Conservation (phyloP, 2,888 invertebrate genomes). For the Philhelius pedissequus region DNA sequence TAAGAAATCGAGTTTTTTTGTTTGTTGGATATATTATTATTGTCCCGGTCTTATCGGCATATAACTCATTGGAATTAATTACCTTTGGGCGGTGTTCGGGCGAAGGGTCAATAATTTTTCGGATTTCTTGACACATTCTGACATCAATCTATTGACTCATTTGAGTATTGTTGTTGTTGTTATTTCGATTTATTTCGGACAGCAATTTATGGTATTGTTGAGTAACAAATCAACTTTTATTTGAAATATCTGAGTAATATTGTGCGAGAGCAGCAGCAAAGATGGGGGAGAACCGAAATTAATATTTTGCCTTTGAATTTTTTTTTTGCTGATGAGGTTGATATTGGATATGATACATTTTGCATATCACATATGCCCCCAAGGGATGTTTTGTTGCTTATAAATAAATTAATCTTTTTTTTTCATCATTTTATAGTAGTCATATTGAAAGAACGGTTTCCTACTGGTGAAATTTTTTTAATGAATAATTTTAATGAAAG, state of each 20-base stretch:
- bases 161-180: neutral
- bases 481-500: too few relatives aligned
- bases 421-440: neutral
- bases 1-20: slow-evolving; percentile 35
- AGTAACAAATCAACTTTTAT: slow-evolving; percentile 39
- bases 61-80: slow-evolving; percentile 61
- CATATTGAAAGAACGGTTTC: too few relatives aligned
- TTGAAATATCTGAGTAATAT: neutral
- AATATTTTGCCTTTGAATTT: slow-evolving; percentile 34
- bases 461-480: too few relatives aligned
- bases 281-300: slow-evolving; percentile 7
- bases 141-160: slow-evolving; percentile 57
- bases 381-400: neutral
- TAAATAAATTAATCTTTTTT: slow-evolving; percentile 12
- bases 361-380: neutral
- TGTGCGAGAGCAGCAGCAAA: neutral
- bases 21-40: neutral
- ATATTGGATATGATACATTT: slow-evolving; percentile 46
- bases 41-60: slow-evolving; percentile 22
- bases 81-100: slow-evolving; percentile 47
- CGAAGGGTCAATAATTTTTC: slow-evolving; percentile 41
- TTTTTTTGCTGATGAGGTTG: neutral
- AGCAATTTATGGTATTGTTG: slow-evolving; percentile 34
- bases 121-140: slow-evolving; percentile 39
- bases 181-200: neutral